These are phyloP conservation scores for Simalia tracyae DNA, from an alignment of 2,797 vertebrate species.

Conservation along the genomic window DNA sequence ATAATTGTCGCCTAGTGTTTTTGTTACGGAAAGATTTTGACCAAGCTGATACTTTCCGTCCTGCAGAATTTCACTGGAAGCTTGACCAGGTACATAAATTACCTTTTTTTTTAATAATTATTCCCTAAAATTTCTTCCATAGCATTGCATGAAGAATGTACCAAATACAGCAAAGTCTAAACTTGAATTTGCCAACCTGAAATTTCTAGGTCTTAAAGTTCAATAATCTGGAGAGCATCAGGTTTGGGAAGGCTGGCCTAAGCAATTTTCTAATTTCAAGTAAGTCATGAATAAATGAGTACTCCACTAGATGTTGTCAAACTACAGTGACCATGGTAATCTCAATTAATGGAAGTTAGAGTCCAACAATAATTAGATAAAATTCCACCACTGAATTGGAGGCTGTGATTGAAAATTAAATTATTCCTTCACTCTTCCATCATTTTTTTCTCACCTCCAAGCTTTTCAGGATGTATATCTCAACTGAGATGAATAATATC, in stretches of 20 bases:
- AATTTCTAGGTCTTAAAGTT: background rate
- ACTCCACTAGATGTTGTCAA: background rate
- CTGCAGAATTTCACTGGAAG: slow-evolving; percentile 98
- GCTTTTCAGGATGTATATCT: slow-evolving; percentile 7
- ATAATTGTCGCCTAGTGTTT: slow-evolving; percentile 95
- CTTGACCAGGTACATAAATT: slow-evolving; percentile 87
- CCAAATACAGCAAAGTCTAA: background rate
- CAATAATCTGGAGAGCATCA: background rate
- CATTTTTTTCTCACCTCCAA: background rate
- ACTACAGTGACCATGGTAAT: background rate
- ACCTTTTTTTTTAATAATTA: background rate
- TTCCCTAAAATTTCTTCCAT: slow-evolving; percentile 27
- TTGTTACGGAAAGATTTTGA: slow-evolving; percentile 92
- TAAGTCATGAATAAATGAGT: background rate
- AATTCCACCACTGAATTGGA: background rate
- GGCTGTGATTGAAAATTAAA: background rate
- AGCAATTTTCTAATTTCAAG: background rate
- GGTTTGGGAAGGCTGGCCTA: background rate
- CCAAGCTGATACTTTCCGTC: slow-evolving; percentile 91
- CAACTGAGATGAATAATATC: background rate
- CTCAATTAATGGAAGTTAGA: background rate
- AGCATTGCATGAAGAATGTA: background rate
- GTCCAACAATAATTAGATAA: background rate
- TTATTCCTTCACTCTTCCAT: slow-evolving; percentile 16
- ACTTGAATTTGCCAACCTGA: background rate